Base-by-base conservation (phyloP, 2,797 vertebrate genomes). In the Monodelphis domestica region DNA sequence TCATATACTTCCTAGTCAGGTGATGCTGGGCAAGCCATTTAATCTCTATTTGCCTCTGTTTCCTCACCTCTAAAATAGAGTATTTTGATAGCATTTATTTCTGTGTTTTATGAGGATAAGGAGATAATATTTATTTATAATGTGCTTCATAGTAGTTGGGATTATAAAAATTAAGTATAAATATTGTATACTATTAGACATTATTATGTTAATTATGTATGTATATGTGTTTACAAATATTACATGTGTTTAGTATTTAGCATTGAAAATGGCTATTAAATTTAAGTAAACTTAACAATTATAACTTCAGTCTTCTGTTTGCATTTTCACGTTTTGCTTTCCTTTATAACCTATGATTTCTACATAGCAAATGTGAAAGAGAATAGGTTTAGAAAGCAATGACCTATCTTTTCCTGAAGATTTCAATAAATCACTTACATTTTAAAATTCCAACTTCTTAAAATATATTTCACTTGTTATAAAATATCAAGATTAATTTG, bases 271-370 rank as follows among this genome's bases (percentile, higher is more conserved):
- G 33, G 57, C 3, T 59, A 5, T 59, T 59, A 63, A n/a, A 24
- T 55, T 55, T 55, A 21, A 21, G 57, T 33, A 15, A 63, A 63
- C 3, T 53, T 92, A 91, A 84, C 59, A 89, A 92, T 24, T 53
- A 45, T 88, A 94, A 90, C 17, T 84, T 55, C 89, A 55, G 78
- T 54, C 87, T 28, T 2, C 54, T 93, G 10, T 54, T 94, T 96
- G 45, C 89, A 45, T 88, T 91, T 29, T 50, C 50, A 89, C 14
- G 93, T 33, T 91, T 91, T 90, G 57, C 88, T 94, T 95, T 92
- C 93, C 94, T 89, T 84, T 87, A 12, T 33, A 55, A 90, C 38
- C 26, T 91, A 26, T 93, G 28, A 94, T 12, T 57, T 91, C 54
- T 53, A 12, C 56, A 33, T 91, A 38, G 63, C 87, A 56, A 17